phyloP scores from a whole-genome alignment of 2,888 invertebrate species.

The Lapara coniferarum region DNA sequence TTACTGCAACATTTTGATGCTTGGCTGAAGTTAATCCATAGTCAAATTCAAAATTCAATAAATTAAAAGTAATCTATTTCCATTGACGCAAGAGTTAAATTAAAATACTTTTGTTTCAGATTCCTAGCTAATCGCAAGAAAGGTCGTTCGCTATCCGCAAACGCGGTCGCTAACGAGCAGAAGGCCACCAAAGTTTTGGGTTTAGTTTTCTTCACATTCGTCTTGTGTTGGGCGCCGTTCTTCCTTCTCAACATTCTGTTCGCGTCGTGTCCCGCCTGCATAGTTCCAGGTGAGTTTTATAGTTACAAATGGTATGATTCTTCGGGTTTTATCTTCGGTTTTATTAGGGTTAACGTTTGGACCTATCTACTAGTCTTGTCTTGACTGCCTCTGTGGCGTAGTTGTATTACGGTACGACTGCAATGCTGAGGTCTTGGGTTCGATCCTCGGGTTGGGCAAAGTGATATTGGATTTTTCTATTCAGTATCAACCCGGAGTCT shows the following conservation, averaged over 20 bases:
- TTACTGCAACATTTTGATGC: no score
- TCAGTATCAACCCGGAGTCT: no score
- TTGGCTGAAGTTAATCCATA: no score
- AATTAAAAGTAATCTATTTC: no score
- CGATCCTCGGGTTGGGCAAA: no score
- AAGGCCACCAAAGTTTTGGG: constrained; percentile 97
- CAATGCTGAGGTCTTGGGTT: no score
- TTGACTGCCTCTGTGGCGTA: no score
- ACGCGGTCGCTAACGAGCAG: constrained; percentile 95
- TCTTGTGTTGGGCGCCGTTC: constrained; percentile 96
- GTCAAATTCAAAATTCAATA: no score
- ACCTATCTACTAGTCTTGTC: background rate
- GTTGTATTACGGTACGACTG: no score
- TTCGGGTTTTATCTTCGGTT: constrained; percentile 12
- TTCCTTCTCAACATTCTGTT: constrained; percentile 94
- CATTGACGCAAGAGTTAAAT: no score
- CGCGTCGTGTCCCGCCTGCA: constrained; percentile 91
- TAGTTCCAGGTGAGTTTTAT: constrained; percentile 84
- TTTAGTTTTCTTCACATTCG: constrained; percentile 95
- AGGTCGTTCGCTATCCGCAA: constrained; percentile 88
- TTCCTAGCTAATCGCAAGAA: constrained; percentile 88
- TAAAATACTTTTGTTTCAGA: constrained; percentile 66
- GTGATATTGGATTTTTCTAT: no score
- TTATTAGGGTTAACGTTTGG: constrained; percentile 5
- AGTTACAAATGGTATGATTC: background rate